Evolutionary conservation across 2,113 vertebrate species (phyloP).

Genomic region (Oenanthe oenanthe): DNA sequence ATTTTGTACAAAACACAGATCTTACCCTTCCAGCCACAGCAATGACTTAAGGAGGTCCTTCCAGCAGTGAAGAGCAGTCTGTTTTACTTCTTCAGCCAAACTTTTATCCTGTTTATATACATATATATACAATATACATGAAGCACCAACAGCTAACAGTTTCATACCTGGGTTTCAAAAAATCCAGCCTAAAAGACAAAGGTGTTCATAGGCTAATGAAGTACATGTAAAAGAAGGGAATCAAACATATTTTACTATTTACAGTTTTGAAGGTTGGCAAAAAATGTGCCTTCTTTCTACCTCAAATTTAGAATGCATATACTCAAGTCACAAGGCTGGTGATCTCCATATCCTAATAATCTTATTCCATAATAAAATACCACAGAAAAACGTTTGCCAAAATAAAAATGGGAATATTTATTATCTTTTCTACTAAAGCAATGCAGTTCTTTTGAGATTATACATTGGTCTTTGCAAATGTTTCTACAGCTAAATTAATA

Average conservation of each 20-base stretch:
- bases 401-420: constrained; percentile 77
- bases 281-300: background rate
- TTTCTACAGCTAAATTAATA: constrained; percentile 57
- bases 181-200: background rate
- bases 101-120: background rate
- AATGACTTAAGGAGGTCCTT: background rate
- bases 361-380: constrained; percentile 44
- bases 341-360: background rate
- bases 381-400: constrained; percentile 69
- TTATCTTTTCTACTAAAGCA: constrained; percentile 71
- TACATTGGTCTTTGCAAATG: constrained; percentile 61
- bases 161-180: background rate
- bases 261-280: background rate
- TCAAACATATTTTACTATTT: background rate
- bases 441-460: constrained; percentile 58
- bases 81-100: background rate
- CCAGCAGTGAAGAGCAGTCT: background rate
- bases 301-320: background rate
- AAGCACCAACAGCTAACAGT: background rate
- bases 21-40: background rate
- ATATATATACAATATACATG: background rate
- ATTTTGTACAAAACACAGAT: background rate
- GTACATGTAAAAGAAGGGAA: background rate
- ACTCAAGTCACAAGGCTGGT: background rate
- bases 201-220: background rate